Conservation (phyloP, 1,140 invertebrate species). For the Sarcophaga bullata region DNA sequence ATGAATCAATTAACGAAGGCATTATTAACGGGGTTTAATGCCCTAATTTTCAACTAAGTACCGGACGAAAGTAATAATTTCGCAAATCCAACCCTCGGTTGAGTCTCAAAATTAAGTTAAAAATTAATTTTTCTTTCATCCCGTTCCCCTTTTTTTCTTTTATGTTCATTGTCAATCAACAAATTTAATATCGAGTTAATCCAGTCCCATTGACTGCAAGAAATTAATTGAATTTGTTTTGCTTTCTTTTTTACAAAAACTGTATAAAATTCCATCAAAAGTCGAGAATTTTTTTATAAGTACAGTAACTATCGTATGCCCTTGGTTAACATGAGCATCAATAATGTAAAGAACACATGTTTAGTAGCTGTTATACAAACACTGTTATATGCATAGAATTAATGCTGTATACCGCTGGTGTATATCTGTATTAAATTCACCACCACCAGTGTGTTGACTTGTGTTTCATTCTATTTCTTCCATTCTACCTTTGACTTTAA, state of each 20-base stretch:
- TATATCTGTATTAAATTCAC: background rate
- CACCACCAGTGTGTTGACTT: background rate
- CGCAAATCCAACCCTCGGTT: background rate
- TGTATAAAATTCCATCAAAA: background rate
- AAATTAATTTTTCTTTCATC: background rate
- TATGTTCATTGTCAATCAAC: background rate
- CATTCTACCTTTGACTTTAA: background rate
- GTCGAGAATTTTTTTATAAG: background rate
- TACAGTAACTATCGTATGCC: too few species aligned
- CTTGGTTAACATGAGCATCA: too few species aligned
- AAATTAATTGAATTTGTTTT: constrained; percentile 9
- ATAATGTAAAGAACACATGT: too few species aligned
- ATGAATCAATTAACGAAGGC: background rate
- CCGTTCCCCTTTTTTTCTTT: background rate
- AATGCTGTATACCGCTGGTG: background rate
- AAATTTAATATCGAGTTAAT: background rate
- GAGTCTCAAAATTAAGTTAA: background rate
- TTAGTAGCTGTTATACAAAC: too few species aligned
- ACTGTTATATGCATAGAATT: too few species aligned
- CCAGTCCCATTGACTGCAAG: background rate
- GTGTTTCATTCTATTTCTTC: background rate
- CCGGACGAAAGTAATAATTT: background rate
- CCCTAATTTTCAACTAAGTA: background rate
- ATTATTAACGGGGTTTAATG: background rate
- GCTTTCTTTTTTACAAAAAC: background rate